Base-by-base conservation (phyloP, 2,113 vertebrate genomes). In the Clupea harengus region DNA sequence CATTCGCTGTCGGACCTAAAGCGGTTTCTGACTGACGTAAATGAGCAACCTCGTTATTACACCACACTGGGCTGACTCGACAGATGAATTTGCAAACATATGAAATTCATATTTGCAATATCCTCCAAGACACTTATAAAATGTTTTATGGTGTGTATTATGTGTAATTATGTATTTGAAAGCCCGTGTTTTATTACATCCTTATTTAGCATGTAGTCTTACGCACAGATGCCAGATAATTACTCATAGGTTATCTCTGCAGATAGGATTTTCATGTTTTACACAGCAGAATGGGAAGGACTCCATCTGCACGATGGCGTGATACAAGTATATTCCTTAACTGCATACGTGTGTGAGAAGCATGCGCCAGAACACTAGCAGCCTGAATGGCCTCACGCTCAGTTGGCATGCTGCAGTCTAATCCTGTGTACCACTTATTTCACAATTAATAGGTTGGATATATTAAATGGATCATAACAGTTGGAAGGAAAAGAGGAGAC, bases 301-400 rank as follows among this genome's bases (percentile, higher is more conserved):
- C 15, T 78, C 72, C 72, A 78, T 78, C 72, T 78, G 72, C 10
- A 28, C 13, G 28, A 78, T 78, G 64, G 64, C 64, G 64, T 72
- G 72, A 78, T 78, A 78, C 1, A 78, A 78, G 72, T 78, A 78
- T 78, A 78, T 78, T 78, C 72, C 64, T 72, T 32, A 78, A 78
- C 28, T 11, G 32, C 72, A 28, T 28, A 67, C 64, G 20, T 78
- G 72, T 78, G 32, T 78, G 32, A 39, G 72, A 78, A 78, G 72
- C 28, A 78, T 39, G 72, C 72, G 9, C 13, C 3, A 78, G 28
- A 39, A 32, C 28, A 78, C 25, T 39, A 17, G 72, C 72, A 39
- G 32, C 72, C 10, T 78, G 72, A 78, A 4, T 78, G 72, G 28
- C 72, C 28, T 78, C 72, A 39, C 28, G 72, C 72, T 32, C 72